Percentiles rank a stretch among this genome's conserved stretches.
phyloP scores from a whole-genome alignment of 2,888 invertebrate species.

The Scaptomyza caliginosa region DNA sequence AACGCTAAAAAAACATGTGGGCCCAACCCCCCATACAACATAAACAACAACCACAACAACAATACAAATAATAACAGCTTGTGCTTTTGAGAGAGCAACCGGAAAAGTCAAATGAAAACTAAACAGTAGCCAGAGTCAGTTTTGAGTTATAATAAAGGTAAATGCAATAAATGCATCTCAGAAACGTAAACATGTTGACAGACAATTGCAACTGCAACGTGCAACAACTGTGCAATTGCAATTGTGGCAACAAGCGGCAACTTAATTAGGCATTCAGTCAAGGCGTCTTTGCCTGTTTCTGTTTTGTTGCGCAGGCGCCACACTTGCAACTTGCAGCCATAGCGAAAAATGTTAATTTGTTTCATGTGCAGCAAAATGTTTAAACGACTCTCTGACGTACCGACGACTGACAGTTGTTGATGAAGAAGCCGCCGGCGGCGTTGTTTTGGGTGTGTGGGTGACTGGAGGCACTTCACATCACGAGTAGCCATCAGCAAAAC shows the following conservation, averaged over 20 bases:
- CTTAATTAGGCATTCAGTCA: constrained; percentile 70
- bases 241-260: constrained; percentile 39
- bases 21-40: constrained; percentile 33
- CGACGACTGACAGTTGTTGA: constrained; percentile 64
- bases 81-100: constrained; percentile 15
- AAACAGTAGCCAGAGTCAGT: constrained; percentile 36
- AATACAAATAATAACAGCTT: constrained; percentile 18
- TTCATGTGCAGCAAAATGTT: constrained; percentile 43
- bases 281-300: constrained; percentile 16
- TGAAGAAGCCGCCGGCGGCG: constrained; percentile 38
- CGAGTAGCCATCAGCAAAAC: not conserved
- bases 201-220: constrained; percentile 17
- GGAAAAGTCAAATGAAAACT: constrained; percentile 12
- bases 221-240: constrained; percentile 29
- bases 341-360: constrained; percentile 64
- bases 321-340: constrained; percentile 51
- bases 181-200: constrained; percentile 34
- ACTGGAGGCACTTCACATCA: constrained; percentile 3
- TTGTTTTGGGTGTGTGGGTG: constrained; percentile 7
- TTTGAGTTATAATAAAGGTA: constrained; percentile 20
- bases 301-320: constrained; percentile 65
- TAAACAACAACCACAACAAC: constrained; percentile 1
- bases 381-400: constrained; percentile 27
- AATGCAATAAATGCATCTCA: constrained; percentile 32
- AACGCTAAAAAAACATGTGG: constrained; percentile 24